phyloP scores from a whole-genome alignment of 1,140 invertebrate genomes.

The Lanistes nyassanus region DNA sequence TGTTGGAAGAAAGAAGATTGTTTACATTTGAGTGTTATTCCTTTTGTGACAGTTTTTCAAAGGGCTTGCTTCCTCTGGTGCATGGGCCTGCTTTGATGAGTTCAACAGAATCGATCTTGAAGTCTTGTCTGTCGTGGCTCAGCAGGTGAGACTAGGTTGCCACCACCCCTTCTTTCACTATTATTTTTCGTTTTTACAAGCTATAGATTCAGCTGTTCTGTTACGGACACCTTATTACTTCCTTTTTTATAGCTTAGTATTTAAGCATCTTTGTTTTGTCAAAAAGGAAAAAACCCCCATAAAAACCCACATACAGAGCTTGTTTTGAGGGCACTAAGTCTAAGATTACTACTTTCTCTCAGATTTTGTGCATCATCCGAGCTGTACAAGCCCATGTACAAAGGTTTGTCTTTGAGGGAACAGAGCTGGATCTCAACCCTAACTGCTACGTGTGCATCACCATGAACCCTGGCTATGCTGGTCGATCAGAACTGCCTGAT shows the following conservation, averaged over 20 bases:
- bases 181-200: too few relatives aligned
- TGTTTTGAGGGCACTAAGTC: not conserved
- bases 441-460: constrained; percentile 69
- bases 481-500: constrained; percentile 68
- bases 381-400: constrained; percentile 65
- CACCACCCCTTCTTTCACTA: not conserved
- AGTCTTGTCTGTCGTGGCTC: constrained; percentile 68
- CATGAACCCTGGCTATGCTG: constrained; percentile 69
- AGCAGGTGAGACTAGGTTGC: constrained; percentile 54
- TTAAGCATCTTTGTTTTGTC: not conserved
- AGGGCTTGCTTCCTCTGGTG: constrained; percentile 67
- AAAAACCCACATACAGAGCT: not conserved
- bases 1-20: too few relatives aligned
- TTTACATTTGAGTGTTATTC: not conserved
- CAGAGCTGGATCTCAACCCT: constrained; percentile 64
- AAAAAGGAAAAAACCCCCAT: not conserved
- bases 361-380: constrained; percentile 71
- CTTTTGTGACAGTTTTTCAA: constrained; percentile 66
- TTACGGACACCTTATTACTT: constrained; percentile 1
- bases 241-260: not conserved
- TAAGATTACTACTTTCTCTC: constrained; percentile 46
- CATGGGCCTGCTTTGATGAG: constrained; percentile 69
- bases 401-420: constrained; percentile 67
- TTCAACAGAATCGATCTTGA: constrained; percentile 69
- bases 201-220: too few relatives aligned